phyloP scores from a whole-genome alignment of 2,797 vertebrate genomes.

The Leptatherina wallacei region DNA sequence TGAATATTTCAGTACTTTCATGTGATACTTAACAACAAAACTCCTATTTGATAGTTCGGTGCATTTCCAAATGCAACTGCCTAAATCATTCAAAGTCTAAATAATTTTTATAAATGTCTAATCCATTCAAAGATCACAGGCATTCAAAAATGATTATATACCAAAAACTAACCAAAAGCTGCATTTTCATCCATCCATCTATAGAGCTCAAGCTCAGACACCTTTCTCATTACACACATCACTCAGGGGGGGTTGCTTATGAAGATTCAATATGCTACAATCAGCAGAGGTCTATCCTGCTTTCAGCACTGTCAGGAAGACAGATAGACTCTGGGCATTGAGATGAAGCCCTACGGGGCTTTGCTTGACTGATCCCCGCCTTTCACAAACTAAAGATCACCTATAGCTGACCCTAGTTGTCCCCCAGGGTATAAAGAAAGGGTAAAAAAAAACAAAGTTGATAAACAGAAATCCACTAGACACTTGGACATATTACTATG shows the following conservation, averaged over 20 bases:
- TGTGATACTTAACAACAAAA: constrained; percentile 4
- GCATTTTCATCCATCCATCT: not conserved
- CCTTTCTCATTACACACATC: not conserved
- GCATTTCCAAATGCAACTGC: not conserved
- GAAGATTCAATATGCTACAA: not conserved
- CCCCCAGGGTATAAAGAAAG: not conserved
- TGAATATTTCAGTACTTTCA: not conserved
- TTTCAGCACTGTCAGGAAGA: constrained; percentile 29
- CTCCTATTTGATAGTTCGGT: not conserved
- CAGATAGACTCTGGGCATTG: constrained; percentile 14
- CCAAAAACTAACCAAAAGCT: not conserved
- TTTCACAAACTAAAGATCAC: constrained; percentile 44
- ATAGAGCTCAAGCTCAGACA: not conserved
- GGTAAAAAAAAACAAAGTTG: constrained; percentile 13
- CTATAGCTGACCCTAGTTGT: constrained; percentile 18
- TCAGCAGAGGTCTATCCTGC: constrained; percentile 5
- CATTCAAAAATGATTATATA: too few relatives aligned
- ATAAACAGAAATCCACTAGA: constrained; percentile 12
- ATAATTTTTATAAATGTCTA: constrained; percentile 1
- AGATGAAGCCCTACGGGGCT: constrained; percentile 11
- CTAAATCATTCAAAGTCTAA: constrained; percentile 5
- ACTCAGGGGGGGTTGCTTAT: not conserved
- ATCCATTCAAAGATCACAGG: not conserved
- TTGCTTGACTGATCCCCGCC: constrained; percentile 27
- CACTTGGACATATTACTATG: not conserved